These are phyloP conservation scores for Corydoras sp. DNA, from an alignment of 2,113 vertebrate species.

Conservation along the genomic window DNA sequence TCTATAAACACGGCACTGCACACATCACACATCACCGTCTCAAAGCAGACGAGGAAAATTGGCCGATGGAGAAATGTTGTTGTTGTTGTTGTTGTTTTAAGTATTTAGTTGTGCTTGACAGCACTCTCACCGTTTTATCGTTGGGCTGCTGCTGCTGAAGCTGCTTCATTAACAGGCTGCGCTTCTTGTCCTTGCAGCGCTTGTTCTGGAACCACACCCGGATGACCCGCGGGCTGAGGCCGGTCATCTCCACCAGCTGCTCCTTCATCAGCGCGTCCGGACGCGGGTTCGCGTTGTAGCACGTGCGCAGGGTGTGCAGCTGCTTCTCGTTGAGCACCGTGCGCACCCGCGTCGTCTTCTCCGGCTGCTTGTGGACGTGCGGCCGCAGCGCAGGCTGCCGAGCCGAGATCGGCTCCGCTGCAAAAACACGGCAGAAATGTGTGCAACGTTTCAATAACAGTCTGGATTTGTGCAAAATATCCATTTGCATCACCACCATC, in stretches of 20 bases:
- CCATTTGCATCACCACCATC: no score
- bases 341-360: constrained; percentile 95
- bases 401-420: constrained; percentile 97
- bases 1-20: no score
- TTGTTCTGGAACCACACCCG: constrained; percentile 99
- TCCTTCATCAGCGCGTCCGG: constrained; percentile 99
- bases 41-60: no score
- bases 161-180: constrained; percentile 94
- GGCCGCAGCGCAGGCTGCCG: constrained; percentile 88
- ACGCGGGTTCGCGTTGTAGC: constrained; percentile 95
- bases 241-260: constrained; percentile 97
- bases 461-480: no score
- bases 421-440: constrained; percentile 43
- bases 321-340: constrained; percentile 98
- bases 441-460: neutral
- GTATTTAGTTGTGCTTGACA: neutral
- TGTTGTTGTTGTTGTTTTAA: neutral
- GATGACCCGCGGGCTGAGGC: constrained; percentile 94
- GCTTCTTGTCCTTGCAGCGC: constrained; percentile 97
- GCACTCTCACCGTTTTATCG: constrained; percentile 82
- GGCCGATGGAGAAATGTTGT: no score
- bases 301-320: constrained; percentile 96
- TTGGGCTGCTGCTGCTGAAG: constrained; percentile 94
- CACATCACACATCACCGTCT: no score
- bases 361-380: constrained; percentile 95